phyloP scores from a whole-genome alignment of 1,140 invertebrate species.

The Diabrotica virgifera region DNA sequence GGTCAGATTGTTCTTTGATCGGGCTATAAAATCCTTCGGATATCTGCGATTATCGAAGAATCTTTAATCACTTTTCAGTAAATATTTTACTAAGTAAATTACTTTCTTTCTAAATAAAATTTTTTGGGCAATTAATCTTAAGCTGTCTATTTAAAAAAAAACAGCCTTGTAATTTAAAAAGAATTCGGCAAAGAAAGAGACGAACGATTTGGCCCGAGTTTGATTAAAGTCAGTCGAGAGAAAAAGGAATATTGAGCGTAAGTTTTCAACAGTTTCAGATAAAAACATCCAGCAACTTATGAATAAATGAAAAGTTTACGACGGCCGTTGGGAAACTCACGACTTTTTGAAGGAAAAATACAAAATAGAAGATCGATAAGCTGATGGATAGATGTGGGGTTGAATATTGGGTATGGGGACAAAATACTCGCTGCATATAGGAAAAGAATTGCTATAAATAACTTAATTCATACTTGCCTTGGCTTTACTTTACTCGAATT shows the following conservation, averaged over 20 bases:
- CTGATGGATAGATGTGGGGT: no score
- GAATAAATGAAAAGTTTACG: background rate
- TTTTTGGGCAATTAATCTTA: background rate
- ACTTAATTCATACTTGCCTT: no score
- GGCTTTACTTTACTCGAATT: no score
- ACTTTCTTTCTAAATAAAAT: no score
- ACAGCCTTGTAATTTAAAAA: background rate
- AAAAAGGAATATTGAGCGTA: conserved; percentile 1
- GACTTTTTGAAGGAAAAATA: background rate
- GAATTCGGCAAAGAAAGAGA: background rate
- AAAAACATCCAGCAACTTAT: conserved; percentile 1
- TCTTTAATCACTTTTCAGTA: no score
- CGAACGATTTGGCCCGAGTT: background rate
- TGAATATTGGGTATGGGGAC: no score
- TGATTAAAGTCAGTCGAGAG: background rate
- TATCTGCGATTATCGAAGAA: no score
- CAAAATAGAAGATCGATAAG: background rate
- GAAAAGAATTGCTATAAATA: no score
- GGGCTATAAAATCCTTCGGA: no score
- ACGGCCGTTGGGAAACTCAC: background rate
- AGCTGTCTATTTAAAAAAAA: background rate
- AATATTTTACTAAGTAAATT: no score
- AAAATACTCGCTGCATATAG: no score
- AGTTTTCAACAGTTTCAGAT: background rate
- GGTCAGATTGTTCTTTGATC: no score